These are phyloP conservation scores for Hiodon alosoides DNA, from an alignment of 2,113 vertebrate genomes.

Conservation along the genomic window DNA sequence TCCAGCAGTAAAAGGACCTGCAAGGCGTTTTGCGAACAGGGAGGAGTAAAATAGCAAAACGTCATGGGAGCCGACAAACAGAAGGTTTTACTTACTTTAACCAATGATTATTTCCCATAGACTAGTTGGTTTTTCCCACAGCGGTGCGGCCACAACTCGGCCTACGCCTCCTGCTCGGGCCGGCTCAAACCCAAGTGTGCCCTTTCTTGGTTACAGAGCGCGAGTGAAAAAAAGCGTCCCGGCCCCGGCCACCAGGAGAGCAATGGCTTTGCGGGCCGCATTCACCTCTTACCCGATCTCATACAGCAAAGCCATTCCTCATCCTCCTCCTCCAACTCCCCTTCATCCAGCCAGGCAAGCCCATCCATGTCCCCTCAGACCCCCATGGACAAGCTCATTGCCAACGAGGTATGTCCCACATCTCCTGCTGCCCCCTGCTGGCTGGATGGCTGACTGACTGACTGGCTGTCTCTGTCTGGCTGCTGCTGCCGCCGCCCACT, in stretches of 20 bases:
- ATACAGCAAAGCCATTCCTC: conserved; percentile 99
- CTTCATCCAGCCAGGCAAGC: conserved; percentile 92
- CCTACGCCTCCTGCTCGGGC: conserved; percentile 73
- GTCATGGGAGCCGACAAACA: too few species aligned
- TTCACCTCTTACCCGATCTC: conserved; percentile 98
- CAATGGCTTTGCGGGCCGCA: conserved; percentile 93
- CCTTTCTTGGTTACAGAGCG: conserved; percentile 98
- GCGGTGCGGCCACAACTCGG: conserved; percentile 43
- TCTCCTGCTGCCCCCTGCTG: conserved; percentile 53
- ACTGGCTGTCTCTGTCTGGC: conserved; percentile 67
- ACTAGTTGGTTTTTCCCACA: too few species aligned
- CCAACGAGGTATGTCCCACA: conserved; percentile 90
- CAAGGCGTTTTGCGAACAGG: too few species aligned
- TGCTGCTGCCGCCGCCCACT: conserved; percentile 37
- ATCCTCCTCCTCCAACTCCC: conserved; percentile 78
- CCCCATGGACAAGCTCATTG: conserved; percentile 92
- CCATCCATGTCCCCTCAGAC: conserved; percentile 95
- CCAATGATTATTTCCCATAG: too few species aligned
- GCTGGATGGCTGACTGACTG: background rate
- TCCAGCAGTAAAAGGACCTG: too few species aligned
- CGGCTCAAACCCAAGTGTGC: conserved; percentile 89
- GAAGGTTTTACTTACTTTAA: too few species aligned
- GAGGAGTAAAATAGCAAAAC: too few species aligned
- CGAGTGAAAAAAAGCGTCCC: conserved; percentile 90
- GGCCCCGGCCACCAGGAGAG: conserved; percentile 71